These are phyloP conservation scores for Urocynchramus pylzowi DNA, from an alignment of 2,113 vertebrate species.

Conservation along the genomic window DNA sequence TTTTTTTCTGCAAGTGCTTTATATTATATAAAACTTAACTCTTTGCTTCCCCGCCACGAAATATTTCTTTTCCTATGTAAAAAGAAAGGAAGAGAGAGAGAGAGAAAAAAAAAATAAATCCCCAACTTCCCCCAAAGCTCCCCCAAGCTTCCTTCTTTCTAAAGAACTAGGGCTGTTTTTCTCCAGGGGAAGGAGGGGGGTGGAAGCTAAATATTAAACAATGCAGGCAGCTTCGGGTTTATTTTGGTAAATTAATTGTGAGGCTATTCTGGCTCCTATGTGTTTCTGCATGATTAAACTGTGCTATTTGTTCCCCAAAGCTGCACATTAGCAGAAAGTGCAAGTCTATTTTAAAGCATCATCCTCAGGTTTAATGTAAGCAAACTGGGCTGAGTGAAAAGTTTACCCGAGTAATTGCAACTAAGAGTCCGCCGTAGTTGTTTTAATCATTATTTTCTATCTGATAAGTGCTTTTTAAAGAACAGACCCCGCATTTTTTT, in stretches of 20 bases:
- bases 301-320: slow-evolving; percentile 35
- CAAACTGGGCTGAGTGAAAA: slow-evolving; percentile 50
- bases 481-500: slow-evolving; percentile 33
- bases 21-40: slow-evolving; percentile 22
- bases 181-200: slow-evolving; percentile 37
- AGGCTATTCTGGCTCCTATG: not conserved
- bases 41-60: not conserved
- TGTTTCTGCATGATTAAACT: slow-evolving; percentile 52
- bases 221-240: slow-evolving; percentile 41
- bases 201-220: slow-evolving; percentile 61
- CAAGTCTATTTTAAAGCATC: slow-evolving; percentile 31
- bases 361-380: slow-evolving; percentile 46
- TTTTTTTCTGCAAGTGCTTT: not conserved
- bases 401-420: slow-evolving; percentile 58
- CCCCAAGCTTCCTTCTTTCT: not conserved
- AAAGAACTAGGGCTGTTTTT: slow-evolving; percentile 9
- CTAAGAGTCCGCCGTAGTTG: slow-evolving; percentile 14
- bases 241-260: slow-evolving; percentile 61
- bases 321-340: slow-evolving; percentile 15
- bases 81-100: not conserved
- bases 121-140: not conserved
- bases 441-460: slow-evolving; percentile 53
- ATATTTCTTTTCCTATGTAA: not conserved
- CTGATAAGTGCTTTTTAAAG: slow-evolving; percentile 56
- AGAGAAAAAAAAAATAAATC: not conserved